Conservation (phyloP, 2,888 invertebrate species). For the Listrodromus nycthemerus region DNA sequence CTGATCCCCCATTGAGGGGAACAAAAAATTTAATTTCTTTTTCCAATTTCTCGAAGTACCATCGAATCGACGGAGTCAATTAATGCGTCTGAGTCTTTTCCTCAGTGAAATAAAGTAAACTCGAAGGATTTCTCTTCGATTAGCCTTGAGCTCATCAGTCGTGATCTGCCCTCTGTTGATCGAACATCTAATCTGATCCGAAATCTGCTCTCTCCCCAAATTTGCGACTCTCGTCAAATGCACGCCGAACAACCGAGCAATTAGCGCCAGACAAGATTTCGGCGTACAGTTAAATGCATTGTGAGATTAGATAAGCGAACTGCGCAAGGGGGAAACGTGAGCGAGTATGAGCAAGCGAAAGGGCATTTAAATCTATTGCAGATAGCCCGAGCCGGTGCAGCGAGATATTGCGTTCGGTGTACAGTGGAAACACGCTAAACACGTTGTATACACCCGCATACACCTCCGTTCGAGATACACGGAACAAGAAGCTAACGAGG, state of each 20-base stretch:
- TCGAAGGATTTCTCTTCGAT: neutral
- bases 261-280: conserved; percentile 33
- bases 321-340: conserved; percentile 24
- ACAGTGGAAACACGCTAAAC: conserved; percentile 48
- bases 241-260: conserved; percentile 39
- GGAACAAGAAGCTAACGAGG: conserved; percentile 80
- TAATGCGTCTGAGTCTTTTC: too few relatives aligned
- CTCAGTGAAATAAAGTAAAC: neutral
- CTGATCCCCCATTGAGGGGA: too few relatives aligned
- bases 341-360: conserved; percentile 63
- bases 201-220: neutral
- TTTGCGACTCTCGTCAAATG: neutral
- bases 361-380: conserved; percentile 78
- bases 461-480: conserved; percentile 72
- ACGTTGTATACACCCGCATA: conserved; percentile 65
- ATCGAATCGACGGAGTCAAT: too few relatives aligned
- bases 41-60: too few relatives aligned
- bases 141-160: neutral
- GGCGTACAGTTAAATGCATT: neutral
- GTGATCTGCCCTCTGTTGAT: too few relatives aligned
- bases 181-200: neutral
- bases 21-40: too few relatives aligned
- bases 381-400: conserved; percentile 56
- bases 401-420: conserved; percentile 72
- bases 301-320: conserved; percentile 48